Percentiles rank a stretch among this genome's conserved stretches.
Evolutionary conservation across 2,113 vertebrate species (phyloP).

Genomic region (Mohoua ochrocephala): DNA sequence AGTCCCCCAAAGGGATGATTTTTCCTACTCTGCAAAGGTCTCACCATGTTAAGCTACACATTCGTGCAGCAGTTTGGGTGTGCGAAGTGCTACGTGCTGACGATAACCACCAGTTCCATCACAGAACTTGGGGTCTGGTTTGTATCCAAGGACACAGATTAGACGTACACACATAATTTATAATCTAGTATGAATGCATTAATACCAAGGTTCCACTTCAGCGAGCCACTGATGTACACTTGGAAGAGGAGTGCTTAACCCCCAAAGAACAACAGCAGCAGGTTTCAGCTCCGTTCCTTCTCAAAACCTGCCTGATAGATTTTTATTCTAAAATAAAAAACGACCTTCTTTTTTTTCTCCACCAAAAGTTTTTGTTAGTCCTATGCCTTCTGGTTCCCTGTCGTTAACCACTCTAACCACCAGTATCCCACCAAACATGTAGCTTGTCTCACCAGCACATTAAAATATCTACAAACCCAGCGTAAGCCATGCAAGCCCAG

Average conservation of each 20-base stretch:
- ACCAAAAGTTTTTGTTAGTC: background rate
- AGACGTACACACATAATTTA: background rate
- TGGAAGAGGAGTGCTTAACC: background rate
- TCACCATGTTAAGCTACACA: background rate
- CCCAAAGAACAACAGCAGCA: background rate
- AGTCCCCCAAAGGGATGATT: background rate
- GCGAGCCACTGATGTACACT: background rate
- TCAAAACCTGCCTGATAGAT: background rate
- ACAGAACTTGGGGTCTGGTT: background rate
- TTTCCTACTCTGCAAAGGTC: background rate
- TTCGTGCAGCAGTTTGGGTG: background rate
- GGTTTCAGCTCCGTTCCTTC: background rate
- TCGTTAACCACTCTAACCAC: constrained; percentile 1
- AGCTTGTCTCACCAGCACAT: background rate
- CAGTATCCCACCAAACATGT: background rate
- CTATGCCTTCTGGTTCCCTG: background rate
- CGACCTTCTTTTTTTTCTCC: background rate
- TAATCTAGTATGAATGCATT: background rate
- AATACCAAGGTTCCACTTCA: background rate
- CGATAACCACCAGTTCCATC: background rate
- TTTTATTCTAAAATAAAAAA: background rate
- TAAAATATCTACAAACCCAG: background rate
- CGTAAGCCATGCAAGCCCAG: background rate
- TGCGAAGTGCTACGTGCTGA: background rate
- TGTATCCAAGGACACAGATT: background rate